Conservation (phyloP, 1,140 invertebrate genomes). For the Triops longicaudatus region DNA sequence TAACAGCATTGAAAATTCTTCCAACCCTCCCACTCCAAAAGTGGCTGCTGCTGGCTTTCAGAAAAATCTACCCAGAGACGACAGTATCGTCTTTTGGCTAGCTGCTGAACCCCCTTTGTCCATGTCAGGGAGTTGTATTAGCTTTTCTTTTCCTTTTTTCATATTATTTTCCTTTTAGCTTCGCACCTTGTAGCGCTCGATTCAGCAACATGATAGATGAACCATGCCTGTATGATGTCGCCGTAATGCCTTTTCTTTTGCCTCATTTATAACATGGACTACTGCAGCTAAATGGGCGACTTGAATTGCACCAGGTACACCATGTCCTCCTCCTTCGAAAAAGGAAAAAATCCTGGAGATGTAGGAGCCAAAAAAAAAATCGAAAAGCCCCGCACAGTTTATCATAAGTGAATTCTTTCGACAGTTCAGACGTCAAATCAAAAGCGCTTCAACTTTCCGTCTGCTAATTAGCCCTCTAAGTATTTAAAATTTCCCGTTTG, state of each 20-base stretch:
- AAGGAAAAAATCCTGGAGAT: not conserved
- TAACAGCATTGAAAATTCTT: constrained; percentile 8
- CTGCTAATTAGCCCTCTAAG: too few species aligned
- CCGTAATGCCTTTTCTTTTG: not conserved
- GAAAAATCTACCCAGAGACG: not conserved
- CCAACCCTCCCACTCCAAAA: constrained; percentile 3
- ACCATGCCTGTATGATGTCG: not conserved
- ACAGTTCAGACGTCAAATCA: too few species aligned
- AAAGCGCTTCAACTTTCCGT: too few species aligned
- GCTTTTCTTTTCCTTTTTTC: not conserved
- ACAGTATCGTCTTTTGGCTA: constrained; percentile 12
- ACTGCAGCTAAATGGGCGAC: not conserved
- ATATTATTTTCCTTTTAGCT: not conserved
- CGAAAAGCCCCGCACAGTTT: too few species aligned
- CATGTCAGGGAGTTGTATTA: not conserved
- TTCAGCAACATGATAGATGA: constrained; percentile 4
- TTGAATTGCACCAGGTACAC: not conserved
- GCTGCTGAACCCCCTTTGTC: not conserved
- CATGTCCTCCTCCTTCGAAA: not conserved
- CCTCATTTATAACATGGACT: not conserved
- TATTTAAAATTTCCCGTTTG: too few species aligned
- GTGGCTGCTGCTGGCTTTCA: not conserved
- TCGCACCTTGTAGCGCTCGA: constrained; percentile 4
- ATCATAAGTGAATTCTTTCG: too few species aligned
- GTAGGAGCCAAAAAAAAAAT: too few species aligned